Evolutionary conservation across 2,797 vertebrate genomes (phyloP), one percentile per base, ranked within the genome.

Genomic region (Amniataba percoides): DNA sequence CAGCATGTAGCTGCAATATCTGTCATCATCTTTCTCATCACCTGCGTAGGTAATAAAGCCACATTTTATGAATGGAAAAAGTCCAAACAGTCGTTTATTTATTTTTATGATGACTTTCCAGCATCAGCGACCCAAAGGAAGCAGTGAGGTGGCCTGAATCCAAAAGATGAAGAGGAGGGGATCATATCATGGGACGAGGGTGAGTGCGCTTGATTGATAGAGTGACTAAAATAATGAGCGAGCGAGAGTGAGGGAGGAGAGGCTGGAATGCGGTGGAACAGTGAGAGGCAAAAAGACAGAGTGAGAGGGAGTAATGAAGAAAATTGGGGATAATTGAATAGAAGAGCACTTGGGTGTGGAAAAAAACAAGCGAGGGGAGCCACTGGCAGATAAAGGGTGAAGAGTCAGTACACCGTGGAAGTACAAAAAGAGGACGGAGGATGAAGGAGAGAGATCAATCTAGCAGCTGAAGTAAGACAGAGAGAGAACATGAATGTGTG

Each of bases 271-370:
- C 42, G 43, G 21, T 58, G 52, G 25, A 74, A 64, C 21, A 65
- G 15, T 34, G 52, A 69, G 27, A 67, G 72, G 67, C 27, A 55
- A 55, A 81, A 64, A 80, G 74, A 57, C 23, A 40, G 73, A 64
- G 74, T 16, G 72, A 68, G 58, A 56, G 58, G 71, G 80, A 70
- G 51, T 80, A 64, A 89, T 82, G 87, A 75, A 78, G 77, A 85
- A 90, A 85, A 89, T 59, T 77, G 78, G 67, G 62, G 55, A 71
- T 84, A 84, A 84, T 69, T 84, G 83, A 84, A 83, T 58, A 76
- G 68, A 71, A 83, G 84, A 88, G 87, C 58, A 58, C 67, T 87
- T 83, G 83, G 79, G 69, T 82, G 72, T 19, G 10, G 69, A 48
- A 49, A 64, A 58, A 59, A 63, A 31, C 27, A 31, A 76, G 56